Conservation (phyloP, 2,888 invertebrate genomes). For the Phalangium opilio region DNA sequence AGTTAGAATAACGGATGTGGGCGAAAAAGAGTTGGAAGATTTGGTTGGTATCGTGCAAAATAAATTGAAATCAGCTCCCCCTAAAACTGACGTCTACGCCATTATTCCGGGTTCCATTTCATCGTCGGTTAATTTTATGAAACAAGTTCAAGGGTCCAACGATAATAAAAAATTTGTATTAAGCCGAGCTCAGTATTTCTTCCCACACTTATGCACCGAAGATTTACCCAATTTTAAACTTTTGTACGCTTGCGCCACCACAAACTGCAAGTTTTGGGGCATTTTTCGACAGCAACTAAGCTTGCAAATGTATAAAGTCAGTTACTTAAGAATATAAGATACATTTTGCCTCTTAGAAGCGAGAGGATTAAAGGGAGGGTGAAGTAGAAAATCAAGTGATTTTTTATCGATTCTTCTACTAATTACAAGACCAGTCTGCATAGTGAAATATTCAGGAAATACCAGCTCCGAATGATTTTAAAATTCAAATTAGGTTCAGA, state of each 20-base stretch:
- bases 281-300: too few relatives aligned
- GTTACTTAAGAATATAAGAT: too few relatives aligned
- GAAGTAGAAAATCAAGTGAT: too few relatives aligned
- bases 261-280: too few relatives aligned
- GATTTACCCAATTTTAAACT: slow-evolving; percentile 7
- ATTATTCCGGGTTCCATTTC: background rate
- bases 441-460: too few relatives aligned
- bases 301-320: too few relatives aligned
- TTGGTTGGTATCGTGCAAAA: slow-evolving; percentile 3
- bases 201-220: slow-evolving; percentile 19
- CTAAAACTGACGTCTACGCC: background rate
- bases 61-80: background rate
- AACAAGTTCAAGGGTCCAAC: background rate
- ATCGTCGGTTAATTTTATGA: background rate
- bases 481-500: too few relatives aligned
- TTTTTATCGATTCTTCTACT: too few relatives aligned
- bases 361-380: too few relatives aligned
- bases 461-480: too few relatives aligned
- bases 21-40: slow-evolving; percentile 1
- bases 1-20: slow-evolving; percentile 7
- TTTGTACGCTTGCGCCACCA: background rate
- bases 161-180: slow-evolving; percentile 6
- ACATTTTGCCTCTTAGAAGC: too few relatives aligned
- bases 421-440: too few relatives aligned
- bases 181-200: slow-evolving; percentile 3